phyloP scores from a whole-genome alignment of 2,113 vertebrate genomes.

The Dromiciops gliroides region DNA sequence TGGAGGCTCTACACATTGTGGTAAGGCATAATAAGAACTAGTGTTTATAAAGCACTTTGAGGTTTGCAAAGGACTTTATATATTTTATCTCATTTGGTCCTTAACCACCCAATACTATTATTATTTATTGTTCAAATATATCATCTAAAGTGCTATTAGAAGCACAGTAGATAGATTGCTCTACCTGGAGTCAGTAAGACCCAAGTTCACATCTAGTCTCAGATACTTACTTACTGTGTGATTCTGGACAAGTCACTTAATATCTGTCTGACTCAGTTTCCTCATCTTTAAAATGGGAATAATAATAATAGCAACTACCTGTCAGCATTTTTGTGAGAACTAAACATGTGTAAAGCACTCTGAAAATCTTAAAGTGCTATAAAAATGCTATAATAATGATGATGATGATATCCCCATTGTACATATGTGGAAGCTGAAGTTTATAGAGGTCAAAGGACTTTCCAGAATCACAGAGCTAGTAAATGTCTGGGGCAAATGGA shows the following conservation, averaged over 20 bases:
- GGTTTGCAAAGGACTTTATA: not conserved
- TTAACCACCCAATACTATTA: not conserved
- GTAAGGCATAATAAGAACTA: not conserved
- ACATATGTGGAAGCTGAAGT: not conserved
- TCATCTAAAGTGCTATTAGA: not conserved
- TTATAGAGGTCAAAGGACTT: not conserved
- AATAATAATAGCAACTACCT: not conserved
- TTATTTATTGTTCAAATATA: too few relatives aligned
- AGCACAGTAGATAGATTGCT: not conserved
- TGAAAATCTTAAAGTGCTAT: not conserved
- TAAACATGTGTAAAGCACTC: not conserved
- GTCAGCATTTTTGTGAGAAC: not conserved
- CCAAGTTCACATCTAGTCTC: not conserved
- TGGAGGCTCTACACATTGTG: not conserved
- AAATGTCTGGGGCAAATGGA: not conserved
- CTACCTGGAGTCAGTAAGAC: not conserved
- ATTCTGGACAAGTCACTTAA: not conserved
- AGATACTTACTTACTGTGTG: not conserved
- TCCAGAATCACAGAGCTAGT: not conserved
- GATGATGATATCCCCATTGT: not conserved
- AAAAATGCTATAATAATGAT: not conserved
- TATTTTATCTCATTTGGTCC: not conserved
- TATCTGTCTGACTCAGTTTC: not conserved
- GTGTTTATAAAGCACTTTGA: not conserved
- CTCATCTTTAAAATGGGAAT: not conserved